Base-by-base conservation (phyloP, 2,113 vertebrate genomes). In the Gallinago paraguaiae region DNA sequence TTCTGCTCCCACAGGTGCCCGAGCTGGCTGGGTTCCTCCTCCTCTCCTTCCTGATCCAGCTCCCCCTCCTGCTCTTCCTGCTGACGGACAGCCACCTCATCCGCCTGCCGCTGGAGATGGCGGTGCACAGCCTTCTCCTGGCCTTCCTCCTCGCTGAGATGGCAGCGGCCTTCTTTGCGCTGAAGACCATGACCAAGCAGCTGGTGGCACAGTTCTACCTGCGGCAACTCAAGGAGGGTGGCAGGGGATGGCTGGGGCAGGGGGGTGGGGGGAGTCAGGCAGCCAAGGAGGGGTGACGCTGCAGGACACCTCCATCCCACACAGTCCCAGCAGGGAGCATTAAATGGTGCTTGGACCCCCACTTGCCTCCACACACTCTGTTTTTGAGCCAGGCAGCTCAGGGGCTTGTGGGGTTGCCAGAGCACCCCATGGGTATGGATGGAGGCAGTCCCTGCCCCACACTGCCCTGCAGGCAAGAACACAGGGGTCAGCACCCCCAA, bases 11-110 rank as follows among this genome's bases (percentile, higher is more conserved):
- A 3, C 91, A 99, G 99, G 98, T 98, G 50, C 99, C 98, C 0
- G 98, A 98, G 87, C 97, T 99, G 68, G 98, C 99, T 2, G 98
- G 98, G 41, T 99, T 99, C 97, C 98, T 98, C 95, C 97, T 99
- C 33, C 96, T 99, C 71, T 98, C 98, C 67, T 96, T 98, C 75
- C 93, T 98, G 65, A 98, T 99, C 92, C 98, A 99, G 97, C 97
- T 98, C 78, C 98, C 98, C 0, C 95, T 99, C n/a, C 93, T 99
- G 86, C 98, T 99, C 37, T 99, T 99, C 95, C 98, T 99, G 93
- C 93, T 99, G 93, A 98, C 53, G 0, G 98, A 99, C 67, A 95
- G 97, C 75, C 97, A 95, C 19, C 81, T 97, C 69, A 31, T 98
- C 82, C 96, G 96, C 78, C 95, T 98, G n/a, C 98, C 98, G 0